Evolutionary conservation across 1,140 invertebrate species (phyloP).

Genomic region (Tetramorium parvispinum): DNA sequence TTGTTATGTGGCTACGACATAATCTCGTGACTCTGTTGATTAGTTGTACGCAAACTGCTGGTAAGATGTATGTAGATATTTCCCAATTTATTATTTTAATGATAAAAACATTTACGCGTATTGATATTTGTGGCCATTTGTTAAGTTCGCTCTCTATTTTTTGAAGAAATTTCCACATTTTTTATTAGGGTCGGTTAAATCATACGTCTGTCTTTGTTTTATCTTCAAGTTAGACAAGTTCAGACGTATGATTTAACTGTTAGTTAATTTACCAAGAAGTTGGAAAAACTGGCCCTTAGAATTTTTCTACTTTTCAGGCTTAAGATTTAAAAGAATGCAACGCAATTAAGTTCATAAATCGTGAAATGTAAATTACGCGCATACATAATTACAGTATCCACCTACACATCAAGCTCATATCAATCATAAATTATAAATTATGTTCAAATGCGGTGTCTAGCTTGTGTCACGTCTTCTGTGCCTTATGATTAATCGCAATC

Average conservation of each 20-base stretch:
- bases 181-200: neutral
- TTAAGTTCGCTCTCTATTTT: neutral
- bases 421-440: slow-evolving; percentile 16
- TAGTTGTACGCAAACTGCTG: neutral
- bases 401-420: neutral
- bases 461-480: neutral
- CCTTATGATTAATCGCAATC: slow-evolving; percentile 11
- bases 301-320: neutral
- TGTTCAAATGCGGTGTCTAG: no score
- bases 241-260: no score
- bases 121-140: neutral
- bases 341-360: neutral
- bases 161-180: neutral
- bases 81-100: neutral
- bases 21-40: neutral
- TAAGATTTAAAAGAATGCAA: neutral
- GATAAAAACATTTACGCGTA: neutral
- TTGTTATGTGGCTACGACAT: neutral
- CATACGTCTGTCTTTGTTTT: no score
- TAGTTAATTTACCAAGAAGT: no score
- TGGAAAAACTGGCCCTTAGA: no score
- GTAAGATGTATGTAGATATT: neutral
- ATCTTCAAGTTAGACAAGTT: no score
- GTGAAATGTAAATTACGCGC: neutral
- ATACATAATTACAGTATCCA: neutral